Percentiles rank a stretch among this genome's conserved stretches.
Evolutionary conservation across 2,113 vertebrate species (phyloP).

Genomic region (Tympanuchus pallidicinctus): DNA sequence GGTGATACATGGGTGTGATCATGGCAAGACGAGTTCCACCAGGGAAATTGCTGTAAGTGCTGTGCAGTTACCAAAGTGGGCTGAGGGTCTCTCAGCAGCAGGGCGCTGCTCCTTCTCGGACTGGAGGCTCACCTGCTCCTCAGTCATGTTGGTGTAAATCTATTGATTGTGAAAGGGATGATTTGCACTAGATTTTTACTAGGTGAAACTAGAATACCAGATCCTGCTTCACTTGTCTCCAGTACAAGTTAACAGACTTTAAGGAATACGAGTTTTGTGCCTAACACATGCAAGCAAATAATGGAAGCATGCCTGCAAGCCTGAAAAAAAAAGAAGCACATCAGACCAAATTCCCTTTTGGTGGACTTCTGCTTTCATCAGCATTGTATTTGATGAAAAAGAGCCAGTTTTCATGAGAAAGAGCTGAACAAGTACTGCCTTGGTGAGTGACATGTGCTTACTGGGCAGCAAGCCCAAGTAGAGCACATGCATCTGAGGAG

Average conservation of each 20-base stretch:
- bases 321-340: background rate
- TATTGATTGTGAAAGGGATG: background rate
- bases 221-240: background rate
- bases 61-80: fast-evolving
- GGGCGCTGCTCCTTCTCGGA: background rate
- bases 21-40: background rate
- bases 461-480: background rate
- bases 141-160: background rate
- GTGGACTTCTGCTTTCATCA: background rate
- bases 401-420: background rate
- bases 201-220: background rate
- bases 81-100: background rate
- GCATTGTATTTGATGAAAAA: background rate
- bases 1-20: fast-evolving
- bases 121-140: background rate
- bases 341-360: background rate
- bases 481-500: background rate
- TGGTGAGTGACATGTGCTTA: background rate
- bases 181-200: background rate
- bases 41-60: background rate
- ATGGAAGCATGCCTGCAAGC: background rate
- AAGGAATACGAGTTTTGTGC: background rate
- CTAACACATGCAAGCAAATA: background rate
- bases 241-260: background rate
- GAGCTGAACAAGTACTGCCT: background rate